Evolutionary conservation across 2,888 invertebrate species (phyloP).

Genomic region (Latrodectus hesperus): DNA sequence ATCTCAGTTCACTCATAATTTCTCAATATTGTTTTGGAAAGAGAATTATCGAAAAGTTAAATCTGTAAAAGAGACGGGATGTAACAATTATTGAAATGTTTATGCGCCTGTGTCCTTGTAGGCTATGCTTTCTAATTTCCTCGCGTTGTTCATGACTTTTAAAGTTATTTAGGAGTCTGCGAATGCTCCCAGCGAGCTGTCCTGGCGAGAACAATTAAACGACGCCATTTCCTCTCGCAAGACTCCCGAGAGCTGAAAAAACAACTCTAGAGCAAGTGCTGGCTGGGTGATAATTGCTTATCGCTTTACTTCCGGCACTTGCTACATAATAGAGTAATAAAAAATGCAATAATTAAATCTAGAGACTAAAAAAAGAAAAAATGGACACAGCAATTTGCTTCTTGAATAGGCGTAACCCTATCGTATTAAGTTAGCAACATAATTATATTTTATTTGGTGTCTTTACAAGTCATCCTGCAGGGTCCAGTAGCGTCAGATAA

Average conservation of each 20-base stretch:
- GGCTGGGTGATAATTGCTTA: constrained; percentile 59
- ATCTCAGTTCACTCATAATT: no score
- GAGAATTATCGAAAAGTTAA: no score
- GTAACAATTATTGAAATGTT: no score
- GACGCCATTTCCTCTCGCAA: constrained; percentile 54
- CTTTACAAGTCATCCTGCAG: constrained; percentile 23
- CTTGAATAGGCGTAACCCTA: constrained; percentile 55
- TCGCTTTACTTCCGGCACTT: constrained; percentile 62
- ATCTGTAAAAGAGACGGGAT: no score
- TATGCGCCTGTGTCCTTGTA: no score
- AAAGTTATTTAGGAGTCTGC: constrained; percentile 43
- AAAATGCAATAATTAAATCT: constrained; percentile 68
- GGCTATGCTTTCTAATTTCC: constrained; percentile 3
- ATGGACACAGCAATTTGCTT: constrained; percentile 51
- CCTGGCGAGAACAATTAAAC: constrained; percentile 43
- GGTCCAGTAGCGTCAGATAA: constrained; percentile 45
- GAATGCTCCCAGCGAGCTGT: constrained; percentile 54
- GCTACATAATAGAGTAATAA: constrained; percentile 53
- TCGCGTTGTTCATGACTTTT: constrained; percentile 37
- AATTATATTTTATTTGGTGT: constrained; percentile 62
- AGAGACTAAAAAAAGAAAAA: constrained; percentile 56
- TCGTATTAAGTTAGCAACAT: constrained; percentile 55
- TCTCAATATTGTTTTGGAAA: no score
- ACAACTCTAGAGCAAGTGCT: constrained; percentile 39
- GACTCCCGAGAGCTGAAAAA: constrained; percentile 43